Conservation (phyloP, 2,888 invertebrate genomes). For the Stenodera caucasica region DNA sequence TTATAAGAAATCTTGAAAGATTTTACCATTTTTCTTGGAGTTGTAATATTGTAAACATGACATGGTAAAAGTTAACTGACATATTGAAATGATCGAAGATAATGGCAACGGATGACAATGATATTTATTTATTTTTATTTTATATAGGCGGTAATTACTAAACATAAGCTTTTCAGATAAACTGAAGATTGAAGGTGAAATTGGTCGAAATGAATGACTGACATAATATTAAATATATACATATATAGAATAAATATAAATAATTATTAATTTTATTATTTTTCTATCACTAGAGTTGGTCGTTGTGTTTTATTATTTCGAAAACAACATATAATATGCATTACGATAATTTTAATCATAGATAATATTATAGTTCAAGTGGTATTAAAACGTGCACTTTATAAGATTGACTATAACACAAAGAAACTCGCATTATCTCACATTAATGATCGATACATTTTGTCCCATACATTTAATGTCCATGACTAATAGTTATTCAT, state of each 20-base stretch:
- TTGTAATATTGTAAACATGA: not conserved
- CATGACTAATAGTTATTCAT: constrained; percentile 17
- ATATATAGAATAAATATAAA: too few species aligned
- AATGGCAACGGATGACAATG: constrained; percentile 8
- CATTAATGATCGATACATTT: constrained; percentile 18
- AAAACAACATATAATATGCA: constrained; percentile 13
- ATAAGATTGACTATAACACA: constrained; percentile 12
- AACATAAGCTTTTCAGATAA: constrained; percentile 13
- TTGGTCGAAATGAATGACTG: not conserved
- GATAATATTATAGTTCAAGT: constrained; percentile 15
- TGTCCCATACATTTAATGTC: constrained; percentile 10
- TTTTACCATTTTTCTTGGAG: not conserved
- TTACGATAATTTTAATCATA: constrained; percentile 15
- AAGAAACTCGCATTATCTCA: constrained; percentile 4
- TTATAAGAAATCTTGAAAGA: not conserved
- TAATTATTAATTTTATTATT: not conserved
- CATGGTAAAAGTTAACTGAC: constrained; percentile 9
- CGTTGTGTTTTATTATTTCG: not conserved
- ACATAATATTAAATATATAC: too few species aligned
- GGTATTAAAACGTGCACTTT: constrained; percentile 16
- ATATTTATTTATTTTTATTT: constrained; percentile 9
- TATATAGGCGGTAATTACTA: constrained; percentile 8
- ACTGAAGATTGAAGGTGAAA: not conserved
- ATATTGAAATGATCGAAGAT: constrained; percentile 12
- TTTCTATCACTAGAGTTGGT: not conserved